A percentile compares a stretch with the other conserved stretches of the same genome.
Conservation (phyloP, 2,888 invertebrate genomes). For the Thyatira batis region DNA sequence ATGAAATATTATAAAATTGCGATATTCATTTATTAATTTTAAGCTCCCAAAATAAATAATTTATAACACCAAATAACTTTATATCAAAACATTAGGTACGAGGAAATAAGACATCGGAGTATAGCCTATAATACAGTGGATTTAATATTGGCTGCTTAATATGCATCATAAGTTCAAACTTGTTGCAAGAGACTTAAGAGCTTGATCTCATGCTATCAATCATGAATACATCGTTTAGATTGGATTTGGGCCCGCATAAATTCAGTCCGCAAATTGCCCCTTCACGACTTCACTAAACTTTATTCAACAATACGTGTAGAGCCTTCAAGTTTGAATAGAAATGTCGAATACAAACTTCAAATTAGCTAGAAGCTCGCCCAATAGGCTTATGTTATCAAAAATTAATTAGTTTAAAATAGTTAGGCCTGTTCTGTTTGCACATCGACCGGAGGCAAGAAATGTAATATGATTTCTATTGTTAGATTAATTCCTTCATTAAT, state of each 20-base stretch:
- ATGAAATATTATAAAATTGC: too few relatives aligned
- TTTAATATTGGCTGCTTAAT: constrained; percentile 27
- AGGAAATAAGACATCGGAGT: too few relatives aligned
- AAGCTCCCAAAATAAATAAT: too few relatives aligned
- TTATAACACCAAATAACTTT: too few relatives aligned
- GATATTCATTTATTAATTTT: too few relatives aligned
- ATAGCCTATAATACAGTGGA: too few relatives aligned
- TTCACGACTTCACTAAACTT: constrained; percentile 39
- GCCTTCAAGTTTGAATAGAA: constrained; percentile 29
- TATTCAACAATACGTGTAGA: constrained; percentile 35
- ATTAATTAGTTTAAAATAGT: neutral
- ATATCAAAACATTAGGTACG: too few relatives aligned
- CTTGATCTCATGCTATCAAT: constrained; percentile 45
- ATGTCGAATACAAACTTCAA: constrained; percentile 36
- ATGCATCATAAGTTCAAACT: constrained; percentile 35
- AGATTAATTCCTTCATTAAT: too few relatives aligned
- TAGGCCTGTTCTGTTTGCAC: too few relatives aligned
- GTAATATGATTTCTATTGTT: too few relatives aligned
- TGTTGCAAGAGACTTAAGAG: constrained; percentile 27
- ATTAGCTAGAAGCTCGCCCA: constrained; percentile 13
- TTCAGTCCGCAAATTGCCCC: constrained; percentile 38
- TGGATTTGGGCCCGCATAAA: constrained; percentile 49
- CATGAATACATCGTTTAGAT: constrained; percentile 48
- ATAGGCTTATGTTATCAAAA: neutral
- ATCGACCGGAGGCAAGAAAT: too few relatives aligned